These are phyloP conservation scores for Charaxes varanes DNA, from an alignment of 1,140 invertebrate genomes.

Conservation along the genomic window DNA sequence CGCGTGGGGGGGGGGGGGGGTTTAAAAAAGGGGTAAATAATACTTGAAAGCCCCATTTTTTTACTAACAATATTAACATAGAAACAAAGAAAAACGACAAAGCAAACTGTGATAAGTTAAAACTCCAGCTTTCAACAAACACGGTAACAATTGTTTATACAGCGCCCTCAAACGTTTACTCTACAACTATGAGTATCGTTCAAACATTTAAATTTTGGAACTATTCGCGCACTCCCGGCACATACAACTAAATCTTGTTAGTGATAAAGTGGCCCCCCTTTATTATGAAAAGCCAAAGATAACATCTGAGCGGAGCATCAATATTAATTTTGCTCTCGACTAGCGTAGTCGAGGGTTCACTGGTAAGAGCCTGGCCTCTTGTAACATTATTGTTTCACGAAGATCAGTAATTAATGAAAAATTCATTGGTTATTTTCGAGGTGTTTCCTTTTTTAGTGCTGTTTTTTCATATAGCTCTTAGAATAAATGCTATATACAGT, in stretches of 20 bases:
- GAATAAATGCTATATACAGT: too few species aligned
- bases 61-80: too few species aligned
- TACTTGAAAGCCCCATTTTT: too few species aligned
- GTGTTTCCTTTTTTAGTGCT: too few species aligned
- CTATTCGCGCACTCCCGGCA: constrained; percentile 8
- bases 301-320: constrained; percentile 48
- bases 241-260: constrained; percentile 25
- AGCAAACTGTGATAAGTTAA: too few species aligned
- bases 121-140: too few species aligned
- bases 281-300: constrained; percentile 55
- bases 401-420: constrained; percentile 44
- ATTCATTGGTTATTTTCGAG: constrained; percentile 5
- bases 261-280: constrained; percentile 30
- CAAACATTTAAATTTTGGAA: constrained; percentile 5
- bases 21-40: too few species aligned
- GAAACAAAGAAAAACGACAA: too few species aligned
- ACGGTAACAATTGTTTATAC: not conserved
- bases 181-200: not conserved
- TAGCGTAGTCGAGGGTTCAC: constrained; percentile 24
- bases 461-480: too few species aligned
- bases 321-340: constrained; percentile 52
- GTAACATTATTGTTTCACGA: constrained; percentile 37
- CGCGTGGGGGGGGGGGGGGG: too few species aligned
- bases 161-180: not conserved
- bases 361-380: constrained; percentile 25